A percentile compares a stretch with the other conserved stretches of the same genome.
Conservation (phyloP, 2,888 invertebrate genomes). For the Clistopyga incitator region DNA sequence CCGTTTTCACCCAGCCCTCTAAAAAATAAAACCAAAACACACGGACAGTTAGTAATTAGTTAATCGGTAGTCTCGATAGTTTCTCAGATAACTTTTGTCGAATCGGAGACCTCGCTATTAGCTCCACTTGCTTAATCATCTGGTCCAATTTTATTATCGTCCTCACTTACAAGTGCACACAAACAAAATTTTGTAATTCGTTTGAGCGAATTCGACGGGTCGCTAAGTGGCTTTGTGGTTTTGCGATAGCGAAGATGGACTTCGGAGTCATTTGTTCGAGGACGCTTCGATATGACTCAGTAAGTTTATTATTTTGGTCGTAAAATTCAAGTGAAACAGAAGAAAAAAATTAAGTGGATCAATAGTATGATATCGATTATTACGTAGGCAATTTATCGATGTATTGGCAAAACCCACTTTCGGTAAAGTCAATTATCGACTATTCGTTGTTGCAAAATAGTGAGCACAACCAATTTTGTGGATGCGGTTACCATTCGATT, state of each 20-base stretch:
- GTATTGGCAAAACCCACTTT: no score
- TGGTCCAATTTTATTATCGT: slow-evolving; percentile 14
- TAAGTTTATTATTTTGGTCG: background rate
- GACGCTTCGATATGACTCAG: background rate
- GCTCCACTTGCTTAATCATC: background rate
- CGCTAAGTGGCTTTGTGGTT: background rate
- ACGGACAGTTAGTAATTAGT: background rate
- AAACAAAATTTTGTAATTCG: background rate
- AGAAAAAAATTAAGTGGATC: background rate
- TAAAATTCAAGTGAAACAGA: background rate
- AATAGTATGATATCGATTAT: no score
- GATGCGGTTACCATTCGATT: no score
- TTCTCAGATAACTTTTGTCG: background rate
- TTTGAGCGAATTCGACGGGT: background rate
- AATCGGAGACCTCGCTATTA: background rate
- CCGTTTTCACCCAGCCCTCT: slow-evolving; percentile 94
- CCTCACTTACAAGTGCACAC: background rate
- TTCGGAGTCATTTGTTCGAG: background rate
- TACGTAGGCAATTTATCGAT: no score
- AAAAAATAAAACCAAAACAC: slow-evolving; percentile 72
- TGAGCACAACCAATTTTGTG: no score
- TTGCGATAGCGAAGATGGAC: background rate
- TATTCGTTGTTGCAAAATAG: no score
- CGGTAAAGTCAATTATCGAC: no score
- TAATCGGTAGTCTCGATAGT: background rate